Evolutionary conservation across 2,113 vertebrate genomes (phyloP).

Genomic region (Pyxicephalus adspersus): DNA sequence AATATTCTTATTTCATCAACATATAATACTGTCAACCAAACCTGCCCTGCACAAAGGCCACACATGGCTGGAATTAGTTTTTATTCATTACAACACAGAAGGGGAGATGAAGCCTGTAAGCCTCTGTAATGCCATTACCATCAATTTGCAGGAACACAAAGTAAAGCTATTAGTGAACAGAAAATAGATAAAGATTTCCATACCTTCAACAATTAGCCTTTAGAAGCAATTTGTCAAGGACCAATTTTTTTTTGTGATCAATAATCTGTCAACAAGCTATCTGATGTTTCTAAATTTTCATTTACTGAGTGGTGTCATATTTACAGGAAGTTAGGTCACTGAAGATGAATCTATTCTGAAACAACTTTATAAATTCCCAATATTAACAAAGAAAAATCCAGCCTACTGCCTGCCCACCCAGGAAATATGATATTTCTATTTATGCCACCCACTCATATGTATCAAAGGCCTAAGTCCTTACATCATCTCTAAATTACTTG

Average conservation of each 20-base stretch:
- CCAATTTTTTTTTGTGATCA: not conserved
- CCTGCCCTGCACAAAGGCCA: not conserved
- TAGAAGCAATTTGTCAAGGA: not conserved
- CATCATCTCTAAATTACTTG: not conserved
- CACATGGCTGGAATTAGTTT: not conserved
- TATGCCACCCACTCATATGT: constrained; percentile 18
- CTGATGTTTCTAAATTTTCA: too few relatives aligned
- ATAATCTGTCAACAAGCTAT: too few relatives aligned
- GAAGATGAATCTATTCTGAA: not conserved
- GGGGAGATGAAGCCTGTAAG: constrained; percentile 45
- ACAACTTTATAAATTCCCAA: not conserved
- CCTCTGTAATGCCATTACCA: constrained; percentile 48
- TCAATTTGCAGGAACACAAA: constrained; percentile 16
- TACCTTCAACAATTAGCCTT: not conserved
- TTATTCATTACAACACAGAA: constrained; percentile 10
- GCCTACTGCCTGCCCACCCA: constrained; percentile 11
- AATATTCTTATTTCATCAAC: too few relatives aligned
- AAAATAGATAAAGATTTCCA: not conserved
- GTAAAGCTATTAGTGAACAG: constrained; percentile 7
- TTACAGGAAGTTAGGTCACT: too few relatives aligned
- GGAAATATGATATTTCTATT: not conserved
- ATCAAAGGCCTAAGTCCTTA: constrained; percentile 19
- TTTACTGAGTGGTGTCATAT: too few relatives aligned
- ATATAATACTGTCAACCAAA: too few relatives aligned
- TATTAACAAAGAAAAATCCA: not conserved